Evolutionary conservation across 2,113 vertebrate genomes (phyloP), one percentile per base, ranked within the genome.

Genomic region (Campylomormyrus tamandua): DNA sequence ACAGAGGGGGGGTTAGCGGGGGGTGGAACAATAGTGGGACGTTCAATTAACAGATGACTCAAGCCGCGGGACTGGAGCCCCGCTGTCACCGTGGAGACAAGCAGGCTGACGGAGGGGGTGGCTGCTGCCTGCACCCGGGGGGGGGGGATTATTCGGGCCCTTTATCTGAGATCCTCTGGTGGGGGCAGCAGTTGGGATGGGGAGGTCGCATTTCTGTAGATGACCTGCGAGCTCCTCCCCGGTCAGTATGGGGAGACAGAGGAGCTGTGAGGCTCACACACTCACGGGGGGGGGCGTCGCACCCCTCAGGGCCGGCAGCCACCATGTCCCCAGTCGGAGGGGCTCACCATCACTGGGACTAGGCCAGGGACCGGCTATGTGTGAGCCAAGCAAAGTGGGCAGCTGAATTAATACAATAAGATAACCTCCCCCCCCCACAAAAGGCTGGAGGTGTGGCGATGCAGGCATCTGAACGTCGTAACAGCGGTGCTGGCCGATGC

Each of bases 21-120:
- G 17, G 31, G 27, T 27, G 27, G 74, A 87, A 87, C 87, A 87
- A 87, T 87, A 58, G 87, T 52, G 35, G 53, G 87, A 35, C 87
- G 53, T 87, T 87, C 87, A 87, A 87, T 87, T 87, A 87, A 87
- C 87, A 58, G 87, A 56, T 49, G 52, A 87, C 53, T 87, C 15
- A 24, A 87, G 53, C 53, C 52, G 50, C 35, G 19, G 87, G 50
- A 52, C 53, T 58, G 15, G 87, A 56, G 19, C 87, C 87, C 87
- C 39, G 19, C 53, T 56, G 87, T 58, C 53, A 52, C 53, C 31
- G 53, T 27, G 50, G 87, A 56, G 87, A 56, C 39, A 52, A 58
- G 87, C 27, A 52, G 52, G 31, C 50, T 87, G 50, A 87, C 6
- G 7, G 87, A 56, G 74, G 66, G n/a, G 46, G 83, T 8, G 27